Evolutionary conservation across 2,888 invertebrate species (phyloP), one percentile per base, ranked within the genome.

Genomic region (Drosophila neonasuta): DNA sequence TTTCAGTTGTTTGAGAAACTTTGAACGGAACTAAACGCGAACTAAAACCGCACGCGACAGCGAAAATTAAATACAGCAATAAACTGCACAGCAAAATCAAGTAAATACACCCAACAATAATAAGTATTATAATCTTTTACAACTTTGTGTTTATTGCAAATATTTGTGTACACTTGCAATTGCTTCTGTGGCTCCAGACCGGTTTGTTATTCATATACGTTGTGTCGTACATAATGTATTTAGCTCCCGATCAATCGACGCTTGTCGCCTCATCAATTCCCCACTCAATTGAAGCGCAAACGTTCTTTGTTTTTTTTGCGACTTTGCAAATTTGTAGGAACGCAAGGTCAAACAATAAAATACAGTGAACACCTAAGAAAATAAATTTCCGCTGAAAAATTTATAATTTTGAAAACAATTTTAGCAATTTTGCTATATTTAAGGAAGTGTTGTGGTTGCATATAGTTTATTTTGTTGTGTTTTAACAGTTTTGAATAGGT

Each of bases 1-100:
- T 66, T 76, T 88, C 79, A 88, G 88, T 88, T 79, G 74, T 68
- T 77, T 73, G 65, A 70, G 76, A 77, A 77, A 76, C 86, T 80
- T 84, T 77, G 82, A 66, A 68, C 80, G 78, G 71, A 70, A 72
- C 75, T 74, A 49, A 62, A 32, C 55, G 24, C 45, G 55, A 45
- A 44, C 20, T 32, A 64, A 24, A 24, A 57, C 36, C 66, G 54
- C 51, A 24, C 72, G 85, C 87, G 79, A 59, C 39, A 30, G 20
- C 34, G 8, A 42, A 65, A 20, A 9, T 54, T 52, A 55, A 51
- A 64, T 34, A 60, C 63, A 59, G 36, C 20, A 20, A 20, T 58
- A 63, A 66, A 59, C 48, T 36, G 24, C 13, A 46, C 15, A 51
- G 51, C 46, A 39, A 61, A 44, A 42, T 56, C 68, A 76, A 54